A percentile compares a stretch with the other conserved stretches of the same genome.
Conservation (phyloP, 2,888 invertebrate genomes). For the Cheilosia pagana region DNA sequence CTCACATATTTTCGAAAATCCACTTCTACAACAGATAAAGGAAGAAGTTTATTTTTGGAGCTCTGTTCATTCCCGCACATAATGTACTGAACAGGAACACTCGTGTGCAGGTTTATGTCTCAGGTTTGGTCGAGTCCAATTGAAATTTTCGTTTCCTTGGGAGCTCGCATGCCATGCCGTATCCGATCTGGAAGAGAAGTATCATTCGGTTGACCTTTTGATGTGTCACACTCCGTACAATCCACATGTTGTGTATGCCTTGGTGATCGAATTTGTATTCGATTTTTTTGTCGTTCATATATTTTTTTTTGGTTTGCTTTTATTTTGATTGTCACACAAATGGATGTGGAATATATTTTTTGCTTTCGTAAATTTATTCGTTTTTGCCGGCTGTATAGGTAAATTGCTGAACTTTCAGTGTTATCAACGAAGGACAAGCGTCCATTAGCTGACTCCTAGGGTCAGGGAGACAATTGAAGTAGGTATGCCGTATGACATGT, state of each 20-base stretch:
- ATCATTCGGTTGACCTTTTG: slow-evolving; percentile 59
- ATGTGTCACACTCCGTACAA: no score
- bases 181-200: slow-evolving; percentile 44
- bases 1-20: slow-evolving; percentile 35
- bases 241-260: background rate
- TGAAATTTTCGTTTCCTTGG: slow-evolving; percentile 36
- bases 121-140: slow-evolving; percentile 37
- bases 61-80: slow-evolving; percentile 12
- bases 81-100: no score
- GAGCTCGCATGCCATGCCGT: slow-evolving; percentile 13
- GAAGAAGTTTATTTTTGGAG: slow-evolving; percentile 45
- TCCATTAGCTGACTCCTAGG: slow-evolving; percentile 50
- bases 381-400: slow-evolving; percentile 16
- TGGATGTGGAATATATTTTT: slow-evolving; percentile 36
- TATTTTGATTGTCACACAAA: slow-evolving; percentile 55
- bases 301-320: slow-evolving; percentile 20
- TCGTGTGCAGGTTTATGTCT: slow-evolving; percentile 58
- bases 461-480: slow-evolving; percentile 27
- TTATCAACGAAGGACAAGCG: slow-evolving; percentile 45
- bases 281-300: slow-evolving; percentile 16
- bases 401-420: slow-evolving; percentile 53
- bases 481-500: slow-evolving; percentile 41
- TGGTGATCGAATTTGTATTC: slow-evolving; percentile 45
- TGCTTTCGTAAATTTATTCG: slow-evolving; percentile 59
- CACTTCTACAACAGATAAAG: slow-evolving; percentile 9